Base-by-base conservation (phyloP, 2,113 vertebrate genomes). In the Corythoichthys intestinalis region DNA sequence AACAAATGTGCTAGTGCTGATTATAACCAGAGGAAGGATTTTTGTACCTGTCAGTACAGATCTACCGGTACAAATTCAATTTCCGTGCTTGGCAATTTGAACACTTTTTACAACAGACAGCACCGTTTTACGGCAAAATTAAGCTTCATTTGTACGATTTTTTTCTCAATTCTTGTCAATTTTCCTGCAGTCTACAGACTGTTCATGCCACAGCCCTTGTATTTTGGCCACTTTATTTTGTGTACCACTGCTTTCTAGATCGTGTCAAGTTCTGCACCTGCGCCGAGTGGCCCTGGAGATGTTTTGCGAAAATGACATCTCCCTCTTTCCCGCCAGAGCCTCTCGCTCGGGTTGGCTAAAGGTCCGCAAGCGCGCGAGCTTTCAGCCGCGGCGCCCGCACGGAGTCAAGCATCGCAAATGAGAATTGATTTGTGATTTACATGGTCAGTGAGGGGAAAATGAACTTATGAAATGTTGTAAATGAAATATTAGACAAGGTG, bases 351-450 rank as follows among this genome's bases (percentile, higher is more conserved):
- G 84, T 87, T 85, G 83, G 81, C 80, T 94, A 94, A 93, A 93
- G 92, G 92, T 90, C 89, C 92, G 90, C 88, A 85, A 86, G 89
- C 92, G 86, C 87, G 88, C 85, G 88, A 88, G 94, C 92, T 94
- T 94, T 95, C 93, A 94, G 93, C 94, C 94, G 93, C 93, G 93
- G 93, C 95, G 94, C 94, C 94, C 93, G 94, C 94, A 94, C 93
- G 92, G 94, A 95, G 93, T 95, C 94, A 93, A 94, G 94, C 93
- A 94, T 94, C 96, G 94, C 93, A 97, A 98, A 98, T 97, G 94
- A 96, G 95, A 99, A 98, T 98, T 98, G 96, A 98, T 98, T 97
- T 95, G 94, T 96, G 94, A 97, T 98, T 97, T 98, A 97, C 96
- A 98, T 99, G 96, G 95, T 94, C 94, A 95, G 94, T 93, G 94